These are phyloP conservation scores for Lanius collurio DNA, from an alignment of 2,113 vertebrate genomes.

Conservation along the genomic window DNA sequence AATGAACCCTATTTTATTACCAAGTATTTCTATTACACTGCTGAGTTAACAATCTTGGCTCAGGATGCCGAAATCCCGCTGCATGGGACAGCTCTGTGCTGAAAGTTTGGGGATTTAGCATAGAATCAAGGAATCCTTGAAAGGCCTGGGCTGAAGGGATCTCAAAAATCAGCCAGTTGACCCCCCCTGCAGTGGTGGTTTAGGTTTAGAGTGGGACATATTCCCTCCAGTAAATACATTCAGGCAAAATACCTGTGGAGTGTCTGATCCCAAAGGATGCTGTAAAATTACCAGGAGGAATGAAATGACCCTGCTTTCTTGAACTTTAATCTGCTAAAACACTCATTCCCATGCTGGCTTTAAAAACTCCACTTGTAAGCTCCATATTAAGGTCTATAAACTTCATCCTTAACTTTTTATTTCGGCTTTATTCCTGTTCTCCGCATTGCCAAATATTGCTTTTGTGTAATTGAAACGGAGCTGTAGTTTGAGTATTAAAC, in stretches of 20 bases:
- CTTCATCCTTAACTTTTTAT: slow-evolving; percentile 28
- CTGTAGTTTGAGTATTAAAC: slow-evolving; percentile 22
- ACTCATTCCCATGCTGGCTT: not conserved
- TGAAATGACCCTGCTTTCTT: not conserved
- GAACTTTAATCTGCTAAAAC: not conserved
- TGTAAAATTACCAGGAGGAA: not conserved
- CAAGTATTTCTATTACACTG: not conserved
- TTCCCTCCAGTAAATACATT: not conserved
- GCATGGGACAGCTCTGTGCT: not conserved
- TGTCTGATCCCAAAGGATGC: not conserved
- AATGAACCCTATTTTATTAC: not conserved
- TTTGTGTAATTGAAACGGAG: slow-evolving; percentile 44
- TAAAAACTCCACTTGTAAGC: not conserved
- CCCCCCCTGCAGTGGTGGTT: not conserved
- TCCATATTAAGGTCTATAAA: slow-evolving; percentile 19
- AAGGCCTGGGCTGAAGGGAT: not conserved
- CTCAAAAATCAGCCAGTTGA: not conserved
- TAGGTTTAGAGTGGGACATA: not conserved
- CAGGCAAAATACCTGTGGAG: not conserved
- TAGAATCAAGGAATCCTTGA: not conserved
- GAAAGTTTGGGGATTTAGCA: not conserved
- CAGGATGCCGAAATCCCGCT: not conserved
- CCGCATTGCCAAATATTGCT: slow-evolving; percentile 31
- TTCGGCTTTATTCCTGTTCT: slow-evolving; percentile 2
- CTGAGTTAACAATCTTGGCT: not conserved